Evolutionary conservation across 2,797 vertebrate species (phyloP), one percentile per base, ranked within the genome.

Genomic region (Cuniculus paca): DNA sequence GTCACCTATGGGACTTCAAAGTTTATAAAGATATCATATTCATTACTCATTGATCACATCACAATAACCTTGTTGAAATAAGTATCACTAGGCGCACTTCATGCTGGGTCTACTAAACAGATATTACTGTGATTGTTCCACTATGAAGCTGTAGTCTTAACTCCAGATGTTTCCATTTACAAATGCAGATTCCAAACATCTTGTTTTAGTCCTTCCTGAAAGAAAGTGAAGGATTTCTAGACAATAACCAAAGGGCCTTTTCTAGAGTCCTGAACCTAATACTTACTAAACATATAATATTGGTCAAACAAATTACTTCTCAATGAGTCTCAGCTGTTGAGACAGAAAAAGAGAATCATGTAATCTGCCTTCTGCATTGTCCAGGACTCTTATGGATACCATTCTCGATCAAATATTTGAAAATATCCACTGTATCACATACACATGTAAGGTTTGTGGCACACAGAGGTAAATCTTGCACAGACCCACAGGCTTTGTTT

Each of bases 381-480:
- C 58, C 39, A 58, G 36, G 19, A 84, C 7, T 36, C 81, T 85
- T 74, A 39, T 31, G 80, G 79, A 31, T 48, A 74, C 34, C 31
- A 75, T 0, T 28, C 11, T 28, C 9, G 6, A n/a, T 24, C 54
- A 75, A 89, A n/a, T 89, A 65, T 89, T 65, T 96, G 75, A 90
- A 75, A 31, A 78, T 12, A 79, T 11, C n/a, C 63, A 45, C 19
- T 26, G 4, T 56, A 87, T 50, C 45, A 75, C 28, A 54, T 0
- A 42, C 22, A 6, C 10, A 50, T 16, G 12, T 80, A 48, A 79
- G n/a, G 39, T 65, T n/a, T 74, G 22, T 89, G 65, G 31, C n/a
- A 81, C 31, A 72, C 34, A 48, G n/a, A 95, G 60, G 22, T 81
- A 82, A 86, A 89, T 12, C 58, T 54, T 89, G 68, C 91, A 95